Evolutionary conservation across 2,888 invertebrate species (phyloP).

Genomic region (Drosophila testacea): DNA sequence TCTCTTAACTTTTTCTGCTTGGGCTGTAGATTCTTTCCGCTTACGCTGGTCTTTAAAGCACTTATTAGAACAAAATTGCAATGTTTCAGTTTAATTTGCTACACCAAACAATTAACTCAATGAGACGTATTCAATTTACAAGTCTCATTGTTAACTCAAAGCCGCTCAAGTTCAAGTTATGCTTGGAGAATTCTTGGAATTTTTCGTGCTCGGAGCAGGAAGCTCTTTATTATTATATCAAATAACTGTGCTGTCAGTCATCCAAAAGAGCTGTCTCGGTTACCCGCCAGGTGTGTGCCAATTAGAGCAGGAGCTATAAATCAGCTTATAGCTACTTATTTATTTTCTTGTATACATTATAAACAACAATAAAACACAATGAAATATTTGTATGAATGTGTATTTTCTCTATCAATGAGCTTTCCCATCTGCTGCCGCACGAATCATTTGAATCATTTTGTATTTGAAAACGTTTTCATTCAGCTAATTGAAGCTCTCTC

Average conservation of each 20-base stretch:
- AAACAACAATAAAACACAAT: slow-evolving; percentile 28
- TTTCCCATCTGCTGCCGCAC: slow-evolving; percentile 11
- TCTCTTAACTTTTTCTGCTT: too few species aligned
- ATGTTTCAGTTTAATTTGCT: slow-evolving; percentile 5
- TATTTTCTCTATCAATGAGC: slow-evolving; percentile 6
- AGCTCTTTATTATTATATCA: slow-evolving; percentile 19
- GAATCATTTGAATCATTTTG: slow-evolving; percentile 13
- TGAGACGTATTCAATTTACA: slow-evolving; percentile 5
- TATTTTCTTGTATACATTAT: slow-evolving; percentile 18
- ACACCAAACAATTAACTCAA: background rate
- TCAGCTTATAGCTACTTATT: slow-evolving; percentile 16
- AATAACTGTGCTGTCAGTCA: slow-evolving; percentile 31
- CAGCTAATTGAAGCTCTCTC: slow-evolving; percentile 60
- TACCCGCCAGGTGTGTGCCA: slow-evolving; percentile 58
- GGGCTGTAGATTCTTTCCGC: background rate
- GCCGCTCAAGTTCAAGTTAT: slow-evolving; percentile 11
- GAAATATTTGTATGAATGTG: slow-evolving; percentile 18
- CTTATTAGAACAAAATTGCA: background rate
- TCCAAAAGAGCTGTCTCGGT: slow-evolving; percentile 39
- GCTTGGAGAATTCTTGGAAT: slow-evolving; percentile 26
- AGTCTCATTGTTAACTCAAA: slow-evolving; percentile 11
- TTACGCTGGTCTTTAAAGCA: background rate
- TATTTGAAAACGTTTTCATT: slow-evolving; percentile 49
- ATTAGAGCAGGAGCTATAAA: slow-evolving; percentile 18
- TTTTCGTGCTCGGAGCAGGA: background rate